Evolutionary conservation across 2,113 vertebrate genomes (phyloP).

Genomic region (Ammodramus savannarum): DNA sequence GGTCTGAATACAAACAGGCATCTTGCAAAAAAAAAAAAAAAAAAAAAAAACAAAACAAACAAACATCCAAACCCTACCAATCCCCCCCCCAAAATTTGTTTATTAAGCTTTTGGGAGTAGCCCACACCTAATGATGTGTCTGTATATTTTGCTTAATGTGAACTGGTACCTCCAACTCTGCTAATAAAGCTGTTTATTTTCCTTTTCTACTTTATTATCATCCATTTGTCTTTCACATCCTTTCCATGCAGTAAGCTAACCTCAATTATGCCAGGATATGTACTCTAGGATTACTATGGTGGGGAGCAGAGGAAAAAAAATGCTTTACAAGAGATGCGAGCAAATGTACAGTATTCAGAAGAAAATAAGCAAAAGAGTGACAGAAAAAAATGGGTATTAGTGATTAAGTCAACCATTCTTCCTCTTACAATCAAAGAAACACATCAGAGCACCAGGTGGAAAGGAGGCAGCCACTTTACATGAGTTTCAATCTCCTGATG

Average conservation of each 20-base stretch:
- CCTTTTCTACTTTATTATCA: neutral
- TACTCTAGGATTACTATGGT: neutral
- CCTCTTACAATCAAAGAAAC: neutral
- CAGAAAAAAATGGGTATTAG: neutral
- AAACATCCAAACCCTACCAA: neutral
- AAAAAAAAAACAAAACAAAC: neutral
- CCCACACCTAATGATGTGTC: neutral
- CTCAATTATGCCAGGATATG: neutral
- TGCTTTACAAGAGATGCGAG: neutral
- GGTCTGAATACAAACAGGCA: neutral
- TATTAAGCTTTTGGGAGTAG: neutral
- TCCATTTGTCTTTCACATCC: neutral
- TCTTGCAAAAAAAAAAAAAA: neutral
- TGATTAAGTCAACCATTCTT: neutral
- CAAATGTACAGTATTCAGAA: neutral
- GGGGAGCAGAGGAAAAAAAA: neutral
- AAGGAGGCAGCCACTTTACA: neutral
- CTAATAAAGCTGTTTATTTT: neutral
- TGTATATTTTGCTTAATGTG: neutral
- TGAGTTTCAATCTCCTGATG: neutral
- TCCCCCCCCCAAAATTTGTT: neutral
- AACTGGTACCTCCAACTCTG: neutral
- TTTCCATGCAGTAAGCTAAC: neutral
- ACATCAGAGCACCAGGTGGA: neutral
- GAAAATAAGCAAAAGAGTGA: neutral